Evolutionary conservation across 2,797 vertebrate species (phyloP), one percentile per base, ranked within the genome.

Genomic region (Hippopotamyrus pictus): DNA sequence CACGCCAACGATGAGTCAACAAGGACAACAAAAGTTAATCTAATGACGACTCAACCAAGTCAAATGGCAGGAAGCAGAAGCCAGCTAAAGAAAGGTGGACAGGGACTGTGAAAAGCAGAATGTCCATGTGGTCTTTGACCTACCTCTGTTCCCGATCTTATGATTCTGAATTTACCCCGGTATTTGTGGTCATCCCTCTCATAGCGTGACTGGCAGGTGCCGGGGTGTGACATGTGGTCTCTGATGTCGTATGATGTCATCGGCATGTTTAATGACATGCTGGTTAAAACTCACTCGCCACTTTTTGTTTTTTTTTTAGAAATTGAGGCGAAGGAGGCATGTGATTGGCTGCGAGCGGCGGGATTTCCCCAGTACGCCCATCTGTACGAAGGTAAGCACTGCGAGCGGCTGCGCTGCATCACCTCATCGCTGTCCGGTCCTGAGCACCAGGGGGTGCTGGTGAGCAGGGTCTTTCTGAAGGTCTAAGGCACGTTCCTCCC

Each of bases 341-440:
- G 98, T 89, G 98, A 98, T 94, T 99, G 98, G 98, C 95, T 99
- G 88, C 96, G 97, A 91, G 98, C 98, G 3, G 97, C 98, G 0
- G 98, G 98, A 90, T 99, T 99, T 95, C 98, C 98, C 90, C 98
- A 99, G 53, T 99, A 99, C 33, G 97, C 97, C 88, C 98, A 99
- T 92, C 95, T 99, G 41, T 99, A 98, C 90, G 97, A 99, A 95
- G 97, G 98, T 99, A 96, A 93, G 89, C 88, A 57, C 33, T 8
- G 86, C 76, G 11, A 4, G 50, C 90, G 37, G 59, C 48, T n/a
- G n/a, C n/a, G n/a, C 22, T 57, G 46, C 22, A 46, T 57, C 8
- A 46, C 48, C 88, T 25, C n/a, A 4, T 5, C 12, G 12, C 50
- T 14, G 25, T 19, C 84, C 0, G 25, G 76, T 50, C 29, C n/a